A percentile compares a stretch with the other conserved stretches of the same genome.
These are phyloP conservation scores for Forbesichthys papilliferus DNA, from an alignment of 2,113 vertebrate genomes.

Conservation along the genomic window DNA sequence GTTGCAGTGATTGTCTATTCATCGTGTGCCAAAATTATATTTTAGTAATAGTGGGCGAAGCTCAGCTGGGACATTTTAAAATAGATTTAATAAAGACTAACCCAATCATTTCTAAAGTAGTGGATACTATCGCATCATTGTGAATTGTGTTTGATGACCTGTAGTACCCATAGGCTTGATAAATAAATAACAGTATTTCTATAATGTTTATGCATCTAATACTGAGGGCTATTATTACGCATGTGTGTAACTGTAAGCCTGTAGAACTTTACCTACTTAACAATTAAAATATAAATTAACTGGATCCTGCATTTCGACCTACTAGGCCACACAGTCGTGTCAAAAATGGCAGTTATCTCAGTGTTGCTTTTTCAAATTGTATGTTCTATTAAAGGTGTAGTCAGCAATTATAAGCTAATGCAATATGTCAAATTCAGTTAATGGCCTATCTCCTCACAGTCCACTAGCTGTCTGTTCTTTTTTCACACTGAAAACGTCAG, in stretches of 20 bases:
- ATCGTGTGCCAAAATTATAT: neutral
- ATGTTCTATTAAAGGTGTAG: too few relatives aligned
- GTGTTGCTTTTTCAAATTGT: neutral
- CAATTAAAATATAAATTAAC: neutral
- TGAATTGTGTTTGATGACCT: too few relatives aligned
- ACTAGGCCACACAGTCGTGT: neutral
- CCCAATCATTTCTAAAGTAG: too few relatives aligned
- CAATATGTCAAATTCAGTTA: too few relatives aligned
- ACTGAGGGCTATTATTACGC: neutral
- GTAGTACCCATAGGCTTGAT: too few relatives aligned
- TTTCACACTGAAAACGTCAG: too few relatives aligned
- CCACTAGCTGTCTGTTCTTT: too few relatives aligned
- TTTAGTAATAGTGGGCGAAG: neutral
- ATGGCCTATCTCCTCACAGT: too few relatives aligned
- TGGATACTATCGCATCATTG: neutral
- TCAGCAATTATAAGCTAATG: too few relatives aligned
- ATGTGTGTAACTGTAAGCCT: neutral
- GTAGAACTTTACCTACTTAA: neutral
- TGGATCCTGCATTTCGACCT: constrained; percentile 1
- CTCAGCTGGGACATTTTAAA: neutral
- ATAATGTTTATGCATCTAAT: constrained; percentile 26
- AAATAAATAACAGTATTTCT: too few relatives aligned
- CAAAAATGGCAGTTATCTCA: neutral
- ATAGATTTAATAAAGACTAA: too few relatives aligned
- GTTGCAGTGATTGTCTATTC: neutral